Percentiles rank a stretch among this genome's conserved stretches.
phyloP scores from a whole-genome alignment of 2,797 vertebrate genomes.

The Diceros bicornis region DNA sequence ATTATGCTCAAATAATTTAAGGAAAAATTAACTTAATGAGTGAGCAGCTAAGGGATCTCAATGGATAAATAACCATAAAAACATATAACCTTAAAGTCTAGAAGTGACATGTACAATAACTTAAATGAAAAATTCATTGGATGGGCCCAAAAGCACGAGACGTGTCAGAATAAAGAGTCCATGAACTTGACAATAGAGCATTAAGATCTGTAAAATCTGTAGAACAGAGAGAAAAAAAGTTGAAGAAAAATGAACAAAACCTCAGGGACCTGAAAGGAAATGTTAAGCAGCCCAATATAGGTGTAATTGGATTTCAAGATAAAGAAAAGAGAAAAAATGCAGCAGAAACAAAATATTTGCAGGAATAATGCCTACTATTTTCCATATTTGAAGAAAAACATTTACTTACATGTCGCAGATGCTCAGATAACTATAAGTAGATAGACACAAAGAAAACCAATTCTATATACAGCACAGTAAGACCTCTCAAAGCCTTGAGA shows the following conservation, averaged over 20 bases:
- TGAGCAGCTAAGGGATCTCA: background rate
- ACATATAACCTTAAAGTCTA: background rate
- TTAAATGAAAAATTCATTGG: background rate
- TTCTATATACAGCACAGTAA: background rate
- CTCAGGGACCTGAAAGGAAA: background rate
- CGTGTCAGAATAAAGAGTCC: background rate
- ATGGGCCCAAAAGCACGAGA: background rate
- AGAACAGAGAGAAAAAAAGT: background rate
- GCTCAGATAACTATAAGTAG: background rate
- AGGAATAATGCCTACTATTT: background rate
- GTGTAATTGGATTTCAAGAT: background rate
- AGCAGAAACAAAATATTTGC: background rate
- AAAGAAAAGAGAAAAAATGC: background rate
- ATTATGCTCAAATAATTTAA: background rate
- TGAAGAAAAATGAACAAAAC: background rate
- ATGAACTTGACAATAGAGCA: background rate
- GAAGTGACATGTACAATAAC: background rate
- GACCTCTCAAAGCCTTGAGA: background rate
- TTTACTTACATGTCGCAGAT: background rate
- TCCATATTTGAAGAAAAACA: background rate
- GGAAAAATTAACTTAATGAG: background rate
- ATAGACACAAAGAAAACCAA: background rate
- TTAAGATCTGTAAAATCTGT: background rate
- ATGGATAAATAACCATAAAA: background rate
- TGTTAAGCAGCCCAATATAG: background rate